phyloP scores from a whole-genome alignment of 1,140 invertebrate genomes.

The Caenorhabditis remanei region DNA sequence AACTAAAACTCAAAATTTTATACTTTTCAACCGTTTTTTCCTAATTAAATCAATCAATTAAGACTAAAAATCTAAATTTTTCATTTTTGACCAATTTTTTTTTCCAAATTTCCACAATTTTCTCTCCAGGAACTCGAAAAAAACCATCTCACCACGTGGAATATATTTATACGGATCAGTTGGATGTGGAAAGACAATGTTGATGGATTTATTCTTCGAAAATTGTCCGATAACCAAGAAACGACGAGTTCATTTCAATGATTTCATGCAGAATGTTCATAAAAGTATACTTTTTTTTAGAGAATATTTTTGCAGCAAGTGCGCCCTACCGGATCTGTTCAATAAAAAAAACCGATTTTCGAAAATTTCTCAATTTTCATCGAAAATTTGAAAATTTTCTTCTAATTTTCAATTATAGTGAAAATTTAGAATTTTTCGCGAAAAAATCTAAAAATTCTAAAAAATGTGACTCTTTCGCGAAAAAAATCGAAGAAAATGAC shows the following conservation, averaged over 20 bases:
- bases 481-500: background rate
- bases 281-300: slow-evolving; percentile 77
- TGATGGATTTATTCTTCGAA: slow-evolving; percentile 97
- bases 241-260: slow-evolving; percentile 92
- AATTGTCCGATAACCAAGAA: slow-evolving; percentile 83
- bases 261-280: slow-evolving; percentile 97
- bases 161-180: slow-evolving; percentile 81
- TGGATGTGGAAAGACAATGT: slow-evolving; percentile 95
- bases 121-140: background rate
- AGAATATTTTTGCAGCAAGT: too few species aligned
- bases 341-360: too few species aligned
- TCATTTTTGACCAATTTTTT: background rate
- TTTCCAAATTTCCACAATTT: background rate
- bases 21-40: background rate
- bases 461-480: background rate
- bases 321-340: too few species aligned
- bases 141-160: slow-evolving; percentile 71
- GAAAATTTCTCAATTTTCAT: too few species aligned
- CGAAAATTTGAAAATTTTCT: too few species aligned
- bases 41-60: background rate
- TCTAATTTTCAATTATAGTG: too few species aligned
- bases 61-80: background rate
- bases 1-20: too few species aligned
- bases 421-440: too few species aligned
- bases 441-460: background rate